Base-by-base conservation (phyloP, 2,113 vertebrate genomes). In the Salminus brasiliensis region DNA sequence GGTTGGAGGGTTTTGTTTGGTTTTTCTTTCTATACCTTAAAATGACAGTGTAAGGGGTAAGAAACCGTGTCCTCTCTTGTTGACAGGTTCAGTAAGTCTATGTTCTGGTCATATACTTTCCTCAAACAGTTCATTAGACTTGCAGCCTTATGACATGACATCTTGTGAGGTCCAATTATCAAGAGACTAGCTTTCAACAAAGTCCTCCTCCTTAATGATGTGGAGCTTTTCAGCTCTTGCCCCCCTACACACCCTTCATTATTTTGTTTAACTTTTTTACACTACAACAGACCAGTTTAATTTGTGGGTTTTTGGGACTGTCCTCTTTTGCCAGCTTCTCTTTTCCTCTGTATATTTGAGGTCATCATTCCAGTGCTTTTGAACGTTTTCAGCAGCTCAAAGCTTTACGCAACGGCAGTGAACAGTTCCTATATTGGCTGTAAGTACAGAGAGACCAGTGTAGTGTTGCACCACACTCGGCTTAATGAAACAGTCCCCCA, bases 1-100 rank as follows among this genome's bases (percentile, higher is more conserved):
- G 80, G 79, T 88, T 63, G 29, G 74, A 63, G 21, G 59, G 76
- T 68, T 86, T 59, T 71, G 16, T 79, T 43, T 68, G 1, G 1
- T 15, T 23, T 15, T 53, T n/a, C 5, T 77, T 85, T 63, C 11
- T 72, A 53, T 67, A 49, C 34, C 41, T 71, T 16, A 0, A 21
- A 45, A 67, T 25, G 30, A 39, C 21, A 23, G 25, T 25, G 32
- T 39, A 39, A 66, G 30, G 34, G 2, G 62, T 65, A 36, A 21
- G 30, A 62, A 62, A 47, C 27, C 21, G 15, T 34, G 15, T 1
- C 29, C 29, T 21, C 55, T 6, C 29, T 23, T 23, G 27, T 65
- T 6, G 49, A 52, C 52, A 12, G 41, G 18, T 73, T 23, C 16
- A 57, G 30, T 13, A 55, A n/a, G 23, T 34, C 23, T 39, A 71